phyloP scores from a whole-genome alignment of 2,888 invertebrate species.

The Cotesia congregata region DNA sequence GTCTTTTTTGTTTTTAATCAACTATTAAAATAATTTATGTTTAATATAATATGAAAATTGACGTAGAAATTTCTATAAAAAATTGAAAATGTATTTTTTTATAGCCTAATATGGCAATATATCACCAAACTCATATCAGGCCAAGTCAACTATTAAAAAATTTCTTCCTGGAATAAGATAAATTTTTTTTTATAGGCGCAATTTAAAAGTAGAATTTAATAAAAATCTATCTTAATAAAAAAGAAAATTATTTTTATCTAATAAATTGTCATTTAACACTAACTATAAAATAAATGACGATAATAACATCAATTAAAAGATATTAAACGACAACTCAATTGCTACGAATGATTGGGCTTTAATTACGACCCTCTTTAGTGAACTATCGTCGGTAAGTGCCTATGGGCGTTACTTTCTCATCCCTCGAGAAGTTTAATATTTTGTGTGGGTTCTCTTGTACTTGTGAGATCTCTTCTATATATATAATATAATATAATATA shows the following conservation, averaged over 20 bases:
- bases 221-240: neutral
- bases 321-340: conserved; percentile 34
- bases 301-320: neutral
- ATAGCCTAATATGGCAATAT: too few relatives aligned
- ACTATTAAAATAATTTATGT: too few relatives aligned
- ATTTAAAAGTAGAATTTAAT: too few relatives aligned
- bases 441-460: neutral
- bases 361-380: conserved; percentile 47
- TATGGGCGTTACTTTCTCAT: conserved; percentile 50
- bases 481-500: neutral
- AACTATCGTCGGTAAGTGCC: conserved; percentile 54
- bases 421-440: conserved; percentile 31
- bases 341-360: conserved; percentile 46
- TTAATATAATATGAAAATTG: too few relatives aligned
- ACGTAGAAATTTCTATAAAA: too few relatives aligned
- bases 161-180: too few relatives aligned
- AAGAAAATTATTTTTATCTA: conserved; percentile 14
- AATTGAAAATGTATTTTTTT: too few relatives aligned
- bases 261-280: neutral
- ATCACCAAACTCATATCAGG: too few relatives aligned
- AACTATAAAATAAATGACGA: neutral
- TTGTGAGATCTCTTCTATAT: neutral
- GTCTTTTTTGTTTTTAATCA: too few relatives aligned
- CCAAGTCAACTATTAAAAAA: too few relatives aligned
- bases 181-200: too few relatives aligned